Conservation (phyloP, 2,797 vertebrate genomes). For the Gymnothorax javanicus region DNA sequence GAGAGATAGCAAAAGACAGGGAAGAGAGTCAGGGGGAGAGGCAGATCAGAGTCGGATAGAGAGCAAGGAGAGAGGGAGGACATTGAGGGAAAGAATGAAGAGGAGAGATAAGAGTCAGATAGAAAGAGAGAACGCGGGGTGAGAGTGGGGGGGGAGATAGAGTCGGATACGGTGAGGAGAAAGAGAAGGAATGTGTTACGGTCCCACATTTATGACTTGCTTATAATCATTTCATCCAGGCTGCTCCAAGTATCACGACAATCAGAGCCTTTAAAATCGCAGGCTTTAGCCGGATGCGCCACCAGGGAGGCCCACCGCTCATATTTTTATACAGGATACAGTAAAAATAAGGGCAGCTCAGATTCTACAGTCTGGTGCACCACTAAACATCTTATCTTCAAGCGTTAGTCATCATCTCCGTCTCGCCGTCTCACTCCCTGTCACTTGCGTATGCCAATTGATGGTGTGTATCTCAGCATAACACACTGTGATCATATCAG, state of each 20-base stretch:
- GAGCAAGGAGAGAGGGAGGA: no score
- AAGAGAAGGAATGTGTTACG: background rate
- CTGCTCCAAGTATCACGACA: background rate
- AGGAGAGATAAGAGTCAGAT: no score
- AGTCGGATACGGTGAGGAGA: background rate
- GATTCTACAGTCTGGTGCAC: background rate
- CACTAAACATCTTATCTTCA: background rate
- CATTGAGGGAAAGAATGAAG: no score
- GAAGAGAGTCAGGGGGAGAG: no score
- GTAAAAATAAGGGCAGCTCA: background rate
- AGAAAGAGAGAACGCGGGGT: no score
- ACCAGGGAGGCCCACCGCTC: constrained; percentile 1
- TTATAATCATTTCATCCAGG: background rate
- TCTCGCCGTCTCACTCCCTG: background rate
- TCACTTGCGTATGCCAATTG: background rate
- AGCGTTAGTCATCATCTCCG: background rate
- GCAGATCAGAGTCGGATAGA: no score
- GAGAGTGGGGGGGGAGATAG: no score
- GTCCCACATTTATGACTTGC: constrained; percentile 47
- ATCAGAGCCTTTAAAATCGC: background rate
- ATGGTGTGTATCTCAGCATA: background rate
- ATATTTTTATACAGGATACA: background rate
- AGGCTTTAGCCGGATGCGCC: background rate
- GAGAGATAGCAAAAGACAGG: no score
- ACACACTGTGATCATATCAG: background rate